Evolutionary conservation across 2,113 vertebrate genomes (phyloP).

Genomic region (Indicator maculatus): DNA sequence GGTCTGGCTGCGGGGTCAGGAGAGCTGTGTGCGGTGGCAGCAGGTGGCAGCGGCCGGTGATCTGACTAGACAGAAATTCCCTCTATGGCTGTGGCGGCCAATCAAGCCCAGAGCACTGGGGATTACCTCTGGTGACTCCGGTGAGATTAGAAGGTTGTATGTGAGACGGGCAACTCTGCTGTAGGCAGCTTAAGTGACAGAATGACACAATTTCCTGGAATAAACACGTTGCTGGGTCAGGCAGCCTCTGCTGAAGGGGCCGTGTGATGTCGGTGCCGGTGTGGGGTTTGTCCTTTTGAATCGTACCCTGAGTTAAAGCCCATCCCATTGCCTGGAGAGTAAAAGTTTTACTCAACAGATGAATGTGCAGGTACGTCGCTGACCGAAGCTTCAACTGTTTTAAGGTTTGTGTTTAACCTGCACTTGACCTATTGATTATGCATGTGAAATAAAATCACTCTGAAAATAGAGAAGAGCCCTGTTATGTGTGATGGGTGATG

Average conservation of each 20-base stretch:
- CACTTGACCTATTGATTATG: constrained; percentile 6
- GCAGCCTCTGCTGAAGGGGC: constrained; percentile 77
- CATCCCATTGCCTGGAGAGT: constrained; percentile 61
- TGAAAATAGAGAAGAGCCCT: background rate
- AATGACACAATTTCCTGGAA: constrained; percentile 89
- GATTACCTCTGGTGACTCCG: constrained; percentile 86
- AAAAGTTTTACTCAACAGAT: constrained; percentile 76
- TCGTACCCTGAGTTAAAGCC: constrained; percentile 68
- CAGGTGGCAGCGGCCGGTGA: constrained; percentile 73
- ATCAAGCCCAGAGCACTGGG: constrained; percentile 73
- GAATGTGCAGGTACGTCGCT: constrained; percentile 84
- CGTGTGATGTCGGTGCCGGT: constrained; percentile 63
- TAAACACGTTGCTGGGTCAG: constrained; percentile 79
- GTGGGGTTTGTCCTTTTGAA: constrained; percentile 68
- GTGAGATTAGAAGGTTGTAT: constrained; percentile 81
- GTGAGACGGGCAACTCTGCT: constrained; percentile 83
- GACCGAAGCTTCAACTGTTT: constrained; percentile 29
- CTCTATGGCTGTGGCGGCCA: constrained; percentile 78
- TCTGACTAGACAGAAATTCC: constrained; percentile 82
- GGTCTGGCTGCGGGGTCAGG: background rate
- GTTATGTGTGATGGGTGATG: background rate
- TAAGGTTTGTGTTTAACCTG: constrained; percentile 65
- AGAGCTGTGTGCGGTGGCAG: background rate
- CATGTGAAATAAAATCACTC: background rate
- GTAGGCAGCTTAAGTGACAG: constrained; percentile 83